Base-by-base conservation (phyloP, 1,140 invertebrate species). In the Daktulosphaira vitifoliae region DNA sequence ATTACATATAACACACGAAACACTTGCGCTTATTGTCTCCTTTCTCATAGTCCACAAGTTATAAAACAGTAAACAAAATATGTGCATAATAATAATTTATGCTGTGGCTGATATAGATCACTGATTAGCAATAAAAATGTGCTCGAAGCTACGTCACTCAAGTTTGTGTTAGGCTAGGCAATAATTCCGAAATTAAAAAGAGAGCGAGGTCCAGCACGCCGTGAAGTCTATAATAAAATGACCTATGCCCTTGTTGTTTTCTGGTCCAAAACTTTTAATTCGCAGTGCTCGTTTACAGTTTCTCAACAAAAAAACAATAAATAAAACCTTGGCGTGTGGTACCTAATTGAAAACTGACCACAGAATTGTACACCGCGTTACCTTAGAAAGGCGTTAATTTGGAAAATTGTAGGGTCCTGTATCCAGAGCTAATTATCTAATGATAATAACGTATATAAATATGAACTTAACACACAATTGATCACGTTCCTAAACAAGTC, bases 201-300 rank as follows among this genome's bases (percentile, higher is more conserved):
- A 62, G 56, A 62, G 56, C 56, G 56, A 62, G 56, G 56, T 62
- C 56, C 25, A 46, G 29, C 56, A 48, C 42, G 25, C 25, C 56
- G 25, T 48, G 26, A 62, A 48, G 42, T 26, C 54, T 5, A 59
- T n/a, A n/a, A n/a, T n/a, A n/a, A n/a, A n/a, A n/a, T 25, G 56
- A 62, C 42, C 56, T 62, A 33, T 46, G 56, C 25, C 56, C 56
- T 46, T n/a, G 5, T 29, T 33, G 46, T 62, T 62, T 48, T 62
- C 42, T 33, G 42, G 25, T 62, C 25, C 7, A 62, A 48, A 62
- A 62, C 25, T 9, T 11, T 33, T 33, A 33, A 33, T 33, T 33
- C 11, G 11, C 11, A 33, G 11, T 5, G n/a, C n/a, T n/a, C n/a
- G 29, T 33, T 7, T 16, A 25, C 22, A n/a, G 13, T 62, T 46